A percentile compares a stretch with the other conserved stretches of the same genome.
phyloP scores from a whole-genome alignment of 2,888 invertebrate species.

The Acanthococcus lagerstroemiae region DNA sequence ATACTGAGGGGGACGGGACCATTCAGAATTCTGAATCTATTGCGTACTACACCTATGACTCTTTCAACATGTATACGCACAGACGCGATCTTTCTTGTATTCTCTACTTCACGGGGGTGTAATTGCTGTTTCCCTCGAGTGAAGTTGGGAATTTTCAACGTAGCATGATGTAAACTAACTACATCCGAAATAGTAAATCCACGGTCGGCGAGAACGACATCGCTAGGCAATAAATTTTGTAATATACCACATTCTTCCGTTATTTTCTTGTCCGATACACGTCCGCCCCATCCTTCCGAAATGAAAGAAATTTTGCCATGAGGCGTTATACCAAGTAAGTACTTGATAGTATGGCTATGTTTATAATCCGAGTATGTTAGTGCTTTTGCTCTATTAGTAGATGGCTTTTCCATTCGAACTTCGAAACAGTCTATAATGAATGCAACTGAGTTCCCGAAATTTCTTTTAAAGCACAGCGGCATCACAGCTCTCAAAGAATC shows the following conservation, averaged over 20 bases:
- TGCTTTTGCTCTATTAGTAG: slow-evolving; percentile 35
- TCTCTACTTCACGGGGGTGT: neutral
- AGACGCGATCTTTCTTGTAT: slow-evolving; percentile 1
- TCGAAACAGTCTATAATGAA: slow-evolving; percentile 38
- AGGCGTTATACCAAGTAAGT: slow-evolving; percentile 37
- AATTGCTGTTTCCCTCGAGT: slow-evolving; percentile 2
- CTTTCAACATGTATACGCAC: slow-evolving; percentile 16
- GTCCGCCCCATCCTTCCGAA: slow-evolving; percentile 40
- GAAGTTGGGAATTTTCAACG: neutral
- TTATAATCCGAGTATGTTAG: no score
- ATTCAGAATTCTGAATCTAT: slow-evolving; percentile 8
- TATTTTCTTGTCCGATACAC: slow-evolving; percentile 36
- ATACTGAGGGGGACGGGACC: neutral
- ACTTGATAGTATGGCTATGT: slow-evolving; percentile 38
- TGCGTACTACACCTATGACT: slow-evolving; percentile 5
- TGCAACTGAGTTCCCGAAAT: slow-evolving; percentile 33
- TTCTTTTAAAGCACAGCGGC: no score
- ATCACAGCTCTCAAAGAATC: neutral
- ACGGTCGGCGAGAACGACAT: slow-evolving; percentile 35
- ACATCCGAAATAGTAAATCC: slow-evolving; percentile 36
- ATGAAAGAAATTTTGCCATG: slow-evolving; percentile 40
- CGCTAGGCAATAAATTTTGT: slow-evolving; percentile 33
- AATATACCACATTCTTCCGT: slow-evolving; percentile 35
- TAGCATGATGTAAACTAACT: slow-evolving; percentile 1
- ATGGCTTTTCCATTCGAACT: slow-evolving; percentile 38